Evolutionary conservation across 1,140 invertebrate genomes (phyloP), one percentile per base, ranked within the genome.

Genomic region (Artemia franciscana): DNA sequence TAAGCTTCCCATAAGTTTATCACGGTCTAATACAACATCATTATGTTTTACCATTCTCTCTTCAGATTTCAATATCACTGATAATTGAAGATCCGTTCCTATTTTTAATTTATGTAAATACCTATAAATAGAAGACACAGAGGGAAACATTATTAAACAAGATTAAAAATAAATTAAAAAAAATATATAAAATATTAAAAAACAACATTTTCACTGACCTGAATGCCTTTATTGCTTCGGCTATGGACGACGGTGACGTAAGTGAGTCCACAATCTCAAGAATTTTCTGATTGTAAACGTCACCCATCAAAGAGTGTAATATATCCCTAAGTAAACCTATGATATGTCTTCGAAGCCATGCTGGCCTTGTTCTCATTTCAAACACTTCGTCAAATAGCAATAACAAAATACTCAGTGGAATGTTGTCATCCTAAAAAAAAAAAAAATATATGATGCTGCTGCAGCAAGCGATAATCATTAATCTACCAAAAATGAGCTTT

Each of bases 341-440:
- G 67, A 93, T 84, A 61, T 85, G 77, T 61, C 88, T 74, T 58
- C 89, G 72, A 23, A 93, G 75, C 89, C 90, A 94, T 67, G 89
- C 86, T 73, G 90, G 89, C 67, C 86, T 78, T 56, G 82, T 82
- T 73, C 86, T 84, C 57, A 92, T 73, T 71, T 92, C 89, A 75
- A 93, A 93, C 3, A 93, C 84, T 78, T 93, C 90, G 71, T 92
- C 88, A 79, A 92, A 84, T 57, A 93, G 71, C 2, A 91, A 72
- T 28, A 93, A 71, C 73, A 92, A 81, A 66, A 92, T 88, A 66
- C 87, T 77, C 60, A 92, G 72, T 15, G 89, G 89, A 74, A 92
- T 88, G 73, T 88, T 90, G 68, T 90, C 86, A 68, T 83, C 80
- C 81, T 82, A 63, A 66, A 75, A 73, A 67, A 12, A 59, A 59